phyloP scores from a whole-genome alignment of 2,113 vertebrate species.

The Protobothrops mucrosquamatus region DNA sequence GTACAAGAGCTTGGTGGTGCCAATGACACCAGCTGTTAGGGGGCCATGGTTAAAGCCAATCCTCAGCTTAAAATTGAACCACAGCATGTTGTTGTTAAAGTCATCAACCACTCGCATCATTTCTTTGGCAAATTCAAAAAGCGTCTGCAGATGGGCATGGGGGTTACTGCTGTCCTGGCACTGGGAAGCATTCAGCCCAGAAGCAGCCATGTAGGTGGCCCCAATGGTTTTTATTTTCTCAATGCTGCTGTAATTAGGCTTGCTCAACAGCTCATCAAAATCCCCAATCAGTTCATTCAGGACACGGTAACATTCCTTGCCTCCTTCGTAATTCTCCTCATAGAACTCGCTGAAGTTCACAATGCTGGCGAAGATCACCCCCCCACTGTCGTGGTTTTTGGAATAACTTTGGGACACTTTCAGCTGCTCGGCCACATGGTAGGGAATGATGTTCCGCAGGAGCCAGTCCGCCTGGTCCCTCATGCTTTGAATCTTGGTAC shows the following conservation, averaged over 20 bases:
- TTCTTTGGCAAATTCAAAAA: constrained; percentile 97
- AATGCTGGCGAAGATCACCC: constrained; percentile 96
- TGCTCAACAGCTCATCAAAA: constrained; percentile 92
- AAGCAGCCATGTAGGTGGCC: constrained; percentile 97
- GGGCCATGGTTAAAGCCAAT: constrained; percentile 97
- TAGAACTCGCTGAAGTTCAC: constrained; percentile 99
- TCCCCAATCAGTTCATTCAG: constrained; percentile 96
- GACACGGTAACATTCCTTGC: constrained; percentile 97
- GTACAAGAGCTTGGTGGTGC: constrained; percentile 95
- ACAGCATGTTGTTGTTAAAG: constrained; percentile 99
- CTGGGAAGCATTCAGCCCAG: constrained; percentile 86
- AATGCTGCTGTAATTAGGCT: constrained; percentile 83
- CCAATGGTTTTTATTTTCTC: constrained; percentile 99
- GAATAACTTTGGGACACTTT: constrained; percentile 98
- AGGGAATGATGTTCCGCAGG: constrained; percentile 95
- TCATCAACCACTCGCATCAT: constrained; percentile 98
- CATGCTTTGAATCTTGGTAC: constrained; percentile 95
- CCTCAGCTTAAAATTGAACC: constrained; percentile 95
- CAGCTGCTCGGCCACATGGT: constrained; percentile 94
- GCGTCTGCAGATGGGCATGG: constrained; percentile 84
- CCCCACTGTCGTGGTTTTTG: constrained; percentile 94
- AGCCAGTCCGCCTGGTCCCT: constrained; percentile 96
- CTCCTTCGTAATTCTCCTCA: constrained; percentile 96
- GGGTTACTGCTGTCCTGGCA: constrained; percentile 79
- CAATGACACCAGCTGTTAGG: constrained; percentile 93